Base-by-base conservation (phyloP, 2,888 invertebrate species). In the Ectemnius lituratus region DNA sequence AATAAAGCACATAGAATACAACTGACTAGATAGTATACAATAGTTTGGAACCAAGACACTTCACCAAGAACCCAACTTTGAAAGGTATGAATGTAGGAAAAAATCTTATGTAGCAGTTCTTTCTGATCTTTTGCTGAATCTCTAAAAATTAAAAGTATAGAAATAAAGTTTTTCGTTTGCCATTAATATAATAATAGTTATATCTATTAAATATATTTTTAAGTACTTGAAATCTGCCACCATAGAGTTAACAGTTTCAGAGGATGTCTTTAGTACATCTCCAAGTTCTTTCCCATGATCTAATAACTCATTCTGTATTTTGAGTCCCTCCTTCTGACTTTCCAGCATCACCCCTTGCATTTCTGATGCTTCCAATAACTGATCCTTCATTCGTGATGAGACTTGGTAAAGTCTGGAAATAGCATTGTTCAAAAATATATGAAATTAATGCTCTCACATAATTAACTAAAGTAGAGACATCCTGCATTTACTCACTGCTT, bases 61-160 rank as follows among this genome's bases (percentile, higher is more conserved):
- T 94, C 94, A 4, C 93, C 93, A 6, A 94, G 88, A 69, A 94
- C 91, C 92, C 94, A 93, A 60, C 91, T 90, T 87, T 94, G 94
- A 72, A 95, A 91, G 62, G 91, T 91, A 14, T 90, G 89, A 52
- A 94, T 87, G 70, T 92, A 92, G 18, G 92, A 91, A 83, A 93
- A 93, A 61, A 94, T 91, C 81, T 93, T 92, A 75, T 91, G 90
- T 52, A 94, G 91, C 60, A 94, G 85, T 76, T 92, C 90, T 72
- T 92, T 91, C 84, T 95, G 94, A 82, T 93, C 92, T 59, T 90
- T 88, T 0, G 93, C 92, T 0, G 92, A 91, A 70, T 91, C 88
- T 81, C 93, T 92, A 20, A n/a, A 80, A 80, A 63, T 16, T 52
- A 11, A 13, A 13, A 46, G 18, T 8, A 3, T 11, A n/a, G 4